Conservation (phyloP, 92 coral and sea anemone species). For the Paragorgia papillata region DNA sequence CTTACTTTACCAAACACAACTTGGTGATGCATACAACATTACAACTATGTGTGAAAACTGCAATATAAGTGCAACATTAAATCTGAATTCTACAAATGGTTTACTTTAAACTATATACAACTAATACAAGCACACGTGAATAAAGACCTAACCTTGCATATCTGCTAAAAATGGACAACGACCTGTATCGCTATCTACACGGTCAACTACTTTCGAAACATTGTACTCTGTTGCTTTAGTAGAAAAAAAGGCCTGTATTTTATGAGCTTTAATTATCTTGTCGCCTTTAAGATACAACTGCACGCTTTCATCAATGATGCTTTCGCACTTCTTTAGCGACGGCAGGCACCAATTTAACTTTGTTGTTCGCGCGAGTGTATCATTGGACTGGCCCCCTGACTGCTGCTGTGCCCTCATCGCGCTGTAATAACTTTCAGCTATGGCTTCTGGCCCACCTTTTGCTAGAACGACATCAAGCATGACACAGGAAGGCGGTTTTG, state of each 20-base stretch:
- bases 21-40: too few species aligned
- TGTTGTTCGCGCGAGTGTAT: constrained; percentile 42
- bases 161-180: not conserved
- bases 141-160: too few species aligned
- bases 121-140: too few species aligned
- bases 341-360: constrained; percentile 52
- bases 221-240: not conserved
- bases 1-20: too few species aligned
- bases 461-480: constrained; percentile 41
- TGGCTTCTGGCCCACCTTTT: constrained; percentile 43
- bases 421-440: constrained; percentile 39
- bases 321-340: constrained; percentile 34
- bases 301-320: constrained; percentile 30
- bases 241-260: not conserved
- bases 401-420: constrained; percentile 44
- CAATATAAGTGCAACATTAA: too few species aligned
- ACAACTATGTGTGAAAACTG: too few species aligned
- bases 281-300: constrained; percentile 14
- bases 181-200: not conserved
- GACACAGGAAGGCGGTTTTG: constrained; percentile 53
- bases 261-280: not conserved
- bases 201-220: not conserved
- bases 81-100: too few species aligned
- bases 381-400: constrained; percentile 43
- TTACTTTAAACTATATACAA: too few species aligned